Base-by-base conservation (phyloP, 2,797 vertebrate species). In the Takifugu ocellatus region DNA sequence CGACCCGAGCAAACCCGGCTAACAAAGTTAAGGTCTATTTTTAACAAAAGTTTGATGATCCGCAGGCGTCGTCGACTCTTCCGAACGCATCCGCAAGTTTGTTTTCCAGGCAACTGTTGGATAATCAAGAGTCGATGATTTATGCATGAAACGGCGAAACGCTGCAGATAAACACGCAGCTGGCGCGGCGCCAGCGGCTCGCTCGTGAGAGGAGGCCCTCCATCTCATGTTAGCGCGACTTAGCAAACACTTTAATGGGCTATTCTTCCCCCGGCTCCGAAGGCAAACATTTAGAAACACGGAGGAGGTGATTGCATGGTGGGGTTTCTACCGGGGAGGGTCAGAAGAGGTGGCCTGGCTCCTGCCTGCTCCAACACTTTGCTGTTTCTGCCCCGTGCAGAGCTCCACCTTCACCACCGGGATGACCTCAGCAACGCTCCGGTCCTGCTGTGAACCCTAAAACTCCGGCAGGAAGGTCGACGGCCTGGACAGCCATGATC, bases 401-500 rank as follows among this genome's bases (percentile, higher is more conserved):
- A 12, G 36, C 33, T 27, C 27, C 54, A 60, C 44, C 54, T 46
- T 48, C 33, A 44, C 48, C 27, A 27, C 66, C 51, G 58, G n/a
- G 21, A 51, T 66, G 65, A 48, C 61, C 56, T 1, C 64, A 63
- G 53, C 54, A 31, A 8, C 59, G 21, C 55, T 54, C 45, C 59
- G 45, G 27, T 51, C 51, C 49, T 56, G 29, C 54, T 39, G 72
- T 68, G 73, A 75, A 61, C 66, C 31, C 31, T 10, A 9, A 2
- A 33, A 10, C 31, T 33, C 31, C 10, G 31, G 31, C 31, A 56
- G 56, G 69, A 76, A 72, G 72, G 74, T 60, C 73, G 80, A 80
- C 77, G 70, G 74, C 60, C 3, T 62, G 78, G 75, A 84, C 82
- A 76, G 81, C 72, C 80, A 87, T 87, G 87, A 76, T 82, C 77